Evolutionary conservation across 2,888 invertebrate species (phyloP), one percentile per base, ranked within the genome.

Genomic region (Eurois occulta): DNA sequence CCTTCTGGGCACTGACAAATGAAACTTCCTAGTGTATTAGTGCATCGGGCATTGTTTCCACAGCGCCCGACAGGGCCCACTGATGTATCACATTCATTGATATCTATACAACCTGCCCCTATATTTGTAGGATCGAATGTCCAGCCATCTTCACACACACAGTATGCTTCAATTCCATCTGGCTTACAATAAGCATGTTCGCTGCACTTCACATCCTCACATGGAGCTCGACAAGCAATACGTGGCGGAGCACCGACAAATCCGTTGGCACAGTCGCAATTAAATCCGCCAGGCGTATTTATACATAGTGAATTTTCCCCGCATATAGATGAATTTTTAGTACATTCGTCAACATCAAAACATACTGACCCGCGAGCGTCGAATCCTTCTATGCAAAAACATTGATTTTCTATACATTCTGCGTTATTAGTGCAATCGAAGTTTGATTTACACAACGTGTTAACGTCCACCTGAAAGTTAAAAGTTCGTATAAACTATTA

Each of bases 401-500:
- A 99, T 95, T 98, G 98, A 84, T 97, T 98, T 91, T 99, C 98
- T 83, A 98, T 97, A 92, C 99, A 99, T 95, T 98, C 98, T 1
- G 99, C 99, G 92, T 99, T 99, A 94, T 99, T 99, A 55, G 98
- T 98, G 93, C 99, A 99, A 93, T 99, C 99, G 91, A 98, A 99
- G 93, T 99, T 99, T 1, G 98, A 97, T 95, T 98, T 98, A 92
- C 99, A 99, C 55, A 98, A 95, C 65, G 98, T 98, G 86, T 98
- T 98, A 3, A 99, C 99, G 90, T 99, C 99, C 80, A 98, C 97
- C 98, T 98, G 93, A 88, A 96, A 94, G 80, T 71, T 67, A 52
- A 76, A 86, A 43, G 5, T 43, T 71, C 35, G 43, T 60, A 21
- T 81, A 72, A 80, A 65, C 32, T 48, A 69, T 52, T 52, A 73